Evolutionary conservation across 2,797 vertebrate species (phyloP).

Genomic region (Acrossocheilus fasciatus): DNA sequence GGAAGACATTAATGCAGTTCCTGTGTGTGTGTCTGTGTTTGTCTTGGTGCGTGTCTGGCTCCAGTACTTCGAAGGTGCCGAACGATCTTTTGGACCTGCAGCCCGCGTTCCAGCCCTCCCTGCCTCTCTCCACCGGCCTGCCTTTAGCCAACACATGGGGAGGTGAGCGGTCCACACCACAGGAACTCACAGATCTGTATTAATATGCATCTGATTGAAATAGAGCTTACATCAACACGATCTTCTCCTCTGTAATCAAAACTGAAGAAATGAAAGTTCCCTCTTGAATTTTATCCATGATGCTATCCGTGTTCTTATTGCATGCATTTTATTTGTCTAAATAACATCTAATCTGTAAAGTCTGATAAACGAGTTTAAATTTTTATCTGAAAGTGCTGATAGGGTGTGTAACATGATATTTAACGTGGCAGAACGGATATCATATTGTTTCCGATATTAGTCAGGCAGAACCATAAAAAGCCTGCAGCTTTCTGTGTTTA

Average conservation of each 20-base stretch:
- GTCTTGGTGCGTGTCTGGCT: conserved; percentile 52
- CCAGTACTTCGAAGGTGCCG: conserved; percentile 90
- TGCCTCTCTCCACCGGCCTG: conserved; percentile 82
- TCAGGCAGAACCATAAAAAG: conserved; percentile 24
- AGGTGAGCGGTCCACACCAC: conserved; percentile 81
- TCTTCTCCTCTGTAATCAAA: background rate
- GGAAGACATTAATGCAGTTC: conserved; percentile 36
- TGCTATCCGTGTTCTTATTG: background rate
- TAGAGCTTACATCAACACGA: conserved; percentile 9
- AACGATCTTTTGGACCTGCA: conserved; percentile 95
- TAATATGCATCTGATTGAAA: conserved; percentile 27
- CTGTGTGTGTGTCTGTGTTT: conserved; percentile 37
- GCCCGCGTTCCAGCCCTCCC: conserved; percentile 89
- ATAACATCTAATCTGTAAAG: conserved; percentile 6
- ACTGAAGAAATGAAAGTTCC: background rate
- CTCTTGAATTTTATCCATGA: background rate
- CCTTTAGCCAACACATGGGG: conserved; percentile 90
- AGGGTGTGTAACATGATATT: conserved; percentile 16
- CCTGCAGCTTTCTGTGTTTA: conserved; percentile 8
- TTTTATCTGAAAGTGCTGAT: conserved; percentile 10
- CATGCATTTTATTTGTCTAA: conserved; percentile 6
- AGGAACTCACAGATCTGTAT: conserved; percentile 11
- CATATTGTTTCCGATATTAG: conserved; percentile 9
- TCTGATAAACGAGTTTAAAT: background rate
- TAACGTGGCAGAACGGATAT: background rate